A percentile compares a stretch with the other conserved stretches of the same genome.
Evolutionary conservation across 2,888 invertebrate genomes (phyloP).

Genomic region (Podotricha telesiphe): DNA sequence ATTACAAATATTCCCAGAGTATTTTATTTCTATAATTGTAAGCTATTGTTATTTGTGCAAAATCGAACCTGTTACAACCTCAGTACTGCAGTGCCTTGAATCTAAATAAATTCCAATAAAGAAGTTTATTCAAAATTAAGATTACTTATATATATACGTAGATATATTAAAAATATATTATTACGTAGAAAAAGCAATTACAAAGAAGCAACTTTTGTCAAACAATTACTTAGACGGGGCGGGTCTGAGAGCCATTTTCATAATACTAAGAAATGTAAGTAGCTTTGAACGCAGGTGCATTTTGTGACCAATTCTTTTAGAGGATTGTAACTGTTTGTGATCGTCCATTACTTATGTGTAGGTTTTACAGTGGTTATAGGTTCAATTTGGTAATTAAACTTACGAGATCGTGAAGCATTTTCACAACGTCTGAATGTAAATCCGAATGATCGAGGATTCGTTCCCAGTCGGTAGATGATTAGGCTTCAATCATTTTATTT

Average conservation of each 20-base stretch:
- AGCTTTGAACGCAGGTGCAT: conserved; percentile 45
- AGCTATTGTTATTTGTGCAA: no score
- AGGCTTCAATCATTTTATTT: no score
- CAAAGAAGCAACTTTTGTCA: conserved; percentile 48
- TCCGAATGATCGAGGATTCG: no score
- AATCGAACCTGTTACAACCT: no score
- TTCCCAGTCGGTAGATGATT: no score
- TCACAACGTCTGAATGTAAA: no score
- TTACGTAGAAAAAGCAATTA: conserved; percentile 17
- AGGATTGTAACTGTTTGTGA: conserved; percentile 32
- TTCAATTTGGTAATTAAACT: not conserved
- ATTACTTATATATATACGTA: not conserved
- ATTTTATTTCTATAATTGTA: no score
- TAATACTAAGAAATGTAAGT: conserved; percentile 75
- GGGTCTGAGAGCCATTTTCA: conserved; percentile 66
- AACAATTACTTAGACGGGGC: conserved; percentile 60
- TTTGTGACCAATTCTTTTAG: conserved; percentile 30
- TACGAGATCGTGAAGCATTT: no score
- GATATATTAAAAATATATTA: conserved; percentile 30
- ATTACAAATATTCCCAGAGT: no score
- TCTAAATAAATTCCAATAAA: no score
- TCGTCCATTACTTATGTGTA: not conserved
- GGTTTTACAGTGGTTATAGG: not conserved
- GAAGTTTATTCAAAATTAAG: no score
- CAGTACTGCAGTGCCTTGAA: no score